Percentiles rank a stretch among this genome's conserved stretches.
Evolutionary conservation across 92 coral and sea anemone species (phyloP).

Genomic region (Phenganax subtilis): DNA sequence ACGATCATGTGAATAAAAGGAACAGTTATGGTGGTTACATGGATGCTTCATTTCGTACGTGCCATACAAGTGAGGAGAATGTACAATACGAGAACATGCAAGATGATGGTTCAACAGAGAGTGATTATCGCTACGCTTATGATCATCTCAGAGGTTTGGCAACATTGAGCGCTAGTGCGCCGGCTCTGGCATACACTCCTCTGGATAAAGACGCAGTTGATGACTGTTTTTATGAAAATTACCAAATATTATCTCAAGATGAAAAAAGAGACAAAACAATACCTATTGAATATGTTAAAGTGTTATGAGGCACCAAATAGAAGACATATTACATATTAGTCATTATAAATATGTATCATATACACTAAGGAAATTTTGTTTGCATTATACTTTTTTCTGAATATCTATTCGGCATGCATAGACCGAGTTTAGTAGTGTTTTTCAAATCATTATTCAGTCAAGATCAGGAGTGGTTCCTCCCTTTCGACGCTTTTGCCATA

Average conservation of each 20-base stretch:
- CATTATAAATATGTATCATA: too few species aligned
- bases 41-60: neutral
- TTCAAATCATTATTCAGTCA: too few species aligned
- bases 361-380: too few species aligned
- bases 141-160: neutral
- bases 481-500: too few species aligned
- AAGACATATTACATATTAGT: too few species aligned
- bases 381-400: too few species aligned
- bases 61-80: neutral
- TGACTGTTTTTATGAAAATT: neutral
- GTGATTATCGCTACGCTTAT: constrained; percentile 10
- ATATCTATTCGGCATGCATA: too few species aligned
- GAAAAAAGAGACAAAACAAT: neutral
- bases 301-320: neutral
- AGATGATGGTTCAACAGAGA: neutral
- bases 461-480: too few species aligned
- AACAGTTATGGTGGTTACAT: neutral
- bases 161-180: neutral
- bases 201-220: neutral
- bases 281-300: neutral
- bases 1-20: neutral
- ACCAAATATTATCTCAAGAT: neutral
- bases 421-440: too few species aligned
- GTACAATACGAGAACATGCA: neutral
- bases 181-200: neutral